Evolutionary conservation across 2,888 invertebrate species (phyloP).

Genomic region (Drosophila pseudotakahashii): DNA sequence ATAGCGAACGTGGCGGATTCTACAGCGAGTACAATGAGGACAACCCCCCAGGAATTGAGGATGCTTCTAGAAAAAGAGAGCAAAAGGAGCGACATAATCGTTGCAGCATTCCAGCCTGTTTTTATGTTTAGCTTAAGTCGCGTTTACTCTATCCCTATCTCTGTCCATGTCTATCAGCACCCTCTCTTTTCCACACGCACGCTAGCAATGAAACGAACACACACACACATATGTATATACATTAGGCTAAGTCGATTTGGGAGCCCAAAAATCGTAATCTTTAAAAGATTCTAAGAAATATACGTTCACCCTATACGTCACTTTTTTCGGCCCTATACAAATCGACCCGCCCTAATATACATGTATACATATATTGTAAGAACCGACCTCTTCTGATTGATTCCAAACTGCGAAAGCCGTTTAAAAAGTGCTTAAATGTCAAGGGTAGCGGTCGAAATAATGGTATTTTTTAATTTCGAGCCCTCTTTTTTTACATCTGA

Average conservation of each 20-base stretch:
- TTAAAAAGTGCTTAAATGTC: slow-evolving; percentile 2
- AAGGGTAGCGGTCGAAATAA: slow-evolving; percentile 1
- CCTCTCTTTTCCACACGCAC: slow-evolving; percentile 17
- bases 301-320: too few relatives aligned
- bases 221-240: slow-evolving; percentile 16
- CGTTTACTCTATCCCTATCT: slow-evolving; percentile 13
- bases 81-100: slow-evolving; percentile 6
- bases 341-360: too few relatives aligned
- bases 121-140: slow-evolving; percentile 43
- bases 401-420: slow-evolving; percentile 30
- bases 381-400: slow-evolving; percentile 39
- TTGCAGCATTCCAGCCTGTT: slow-evolving; percentile 24
- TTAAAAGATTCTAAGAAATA: too few relatives aligned
- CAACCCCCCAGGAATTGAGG: neutral
- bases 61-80: slow-evolving; percentile 1
- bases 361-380: slow-evolving; percentile 4
- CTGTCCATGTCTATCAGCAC: slow-evolving; percentile 27
- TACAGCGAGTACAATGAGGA: slow-evolving; percentile 61
- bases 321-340: too few relatives aligned
- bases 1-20: slow-evolving; percentile 77
- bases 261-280: too few relatives aligned
- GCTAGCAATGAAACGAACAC: slow-evolving; percentile 13
- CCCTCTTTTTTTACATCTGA: neutral
- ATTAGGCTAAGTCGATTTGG: too few relatives aligned
- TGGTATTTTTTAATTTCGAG: neutral